Base-by-base conservation (phyloP, 2,113 vertebrate genomes). In the Columbina picui region DNA sequence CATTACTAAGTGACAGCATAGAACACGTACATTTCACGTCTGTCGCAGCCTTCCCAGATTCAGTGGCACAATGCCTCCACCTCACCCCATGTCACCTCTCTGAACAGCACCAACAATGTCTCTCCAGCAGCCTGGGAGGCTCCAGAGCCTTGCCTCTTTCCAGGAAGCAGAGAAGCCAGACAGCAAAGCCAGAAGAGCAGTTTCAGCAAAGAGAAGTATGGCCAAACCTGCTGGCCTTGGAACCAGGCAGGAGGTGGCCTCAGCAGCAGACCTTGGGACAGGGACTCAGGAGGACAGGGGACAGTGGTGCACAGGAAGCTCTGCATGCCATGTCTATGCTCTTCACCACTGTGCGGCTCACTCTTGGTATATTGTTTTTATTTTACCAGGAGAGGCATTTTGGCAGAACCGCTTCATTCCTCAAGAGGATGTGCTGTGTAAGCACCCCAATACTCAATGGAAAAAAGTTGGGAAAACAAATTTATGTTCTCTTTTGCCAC, bases 311-410 rank as follows among this genome's bases (percentile, higher is more conserved):
- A 15, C 1, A 1, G n/a, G n/a, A 56, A 87, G 6, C 3, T 68
- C 26, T 78, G 30, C 32, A 43, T 0, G 0, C 2, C 32, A 49
- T 0, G 0, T 2, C 27, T 39, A 2, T 39, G 22, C 14, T 87
- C 7, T 57, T 29, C 17, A 52, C 15, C 0, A 0, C 22, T 47
- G 1, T 20, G n/a, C 34, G 56, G 6, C 26, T 87, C 14, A 43
- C 25, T 30, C 10, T 76, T 36, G 23, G 16, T 14, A 14, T 21
- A 39, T 2, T 45, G 8, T 5, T 68, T 85, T 71, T 63, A 41
- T 83, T 83, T 83, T 45, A 65, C 17, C n/a, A 67, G 23, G 25
- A 79, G 6, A 79, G 12, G 14, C 6, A 60, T 80, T 64, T 69
- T 77, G 59, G 36, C 23, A 70, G 21, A 53, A 6, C 47, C 57